Conservation (phyloP, 2,797 vertebrate species). For the Hydrocynus forskahlii region DNA sequence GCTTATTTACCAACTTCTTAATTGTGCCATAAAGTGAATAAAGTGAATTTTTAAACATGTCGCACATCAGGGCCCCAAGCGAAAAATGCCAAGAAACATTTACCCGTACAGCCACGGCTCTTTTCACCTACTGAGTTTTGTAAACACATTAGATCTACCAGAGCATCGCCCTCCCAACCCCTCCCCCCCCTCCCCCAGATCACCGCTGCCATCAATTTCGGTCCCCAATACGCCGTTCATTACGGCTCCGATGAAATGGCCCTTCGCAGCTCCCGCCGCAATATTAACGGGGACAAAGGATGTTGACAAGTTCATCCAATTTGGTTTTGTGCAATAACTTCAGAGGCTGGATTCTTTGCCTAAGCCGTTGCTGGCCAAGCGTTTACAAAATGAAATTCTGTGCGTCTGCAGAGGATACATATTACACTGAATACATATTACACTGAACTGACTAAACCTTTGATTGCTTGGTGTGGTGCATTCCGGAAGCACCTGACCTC, state of each 20-base stretch:
- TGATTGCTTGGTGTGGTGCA: background rate
- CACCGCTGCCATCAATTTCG: slow-evolving; percentile 1
- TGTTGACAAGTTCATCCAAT: slow-evolving; percentile 22
- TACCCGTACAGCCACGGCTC: background rate
- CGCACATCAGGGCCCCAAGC: slow-evolving; percentile 19
- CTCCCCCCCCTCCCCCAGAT: no score
- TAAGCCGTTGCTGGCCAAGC: background rate
- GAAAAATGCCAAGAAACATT: slow-evolving; percentile 15
- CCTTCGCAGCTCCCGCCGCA: slow-evolving; percentile 23
- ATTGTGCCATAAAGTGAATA: background rate
- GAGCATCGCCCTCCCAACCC: background rate
- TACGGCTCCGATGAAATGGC: slow-evolving; percentile 31
- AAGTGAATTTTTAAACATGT: slow-evolving; percentile 30
- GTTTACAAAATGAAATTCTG: background rate
- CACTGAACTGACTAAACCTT: background rate
- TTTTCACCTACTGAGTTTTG: background rate
- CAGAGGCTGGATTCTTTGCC: background rate
- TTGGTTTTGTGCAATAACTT: slow-evolving; percentile 1
- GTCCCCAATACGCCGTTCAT: slow-evolving; percentile 27
- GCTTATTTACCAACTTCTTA: slow-evolving; percentile 3
- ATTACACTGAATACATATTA: background rate
- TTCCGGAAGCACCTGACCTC: background rate
- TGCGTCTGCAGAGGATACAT: background rate
- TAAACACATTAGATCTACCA: slow-evolving; percentile 22
- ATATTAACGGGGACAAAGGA: slow-evolving; percentile 32